phyloP scores from a whole-genome alignment of 2,888 invertebrate genomes.

The Chrysodeixis includens region DNA sequence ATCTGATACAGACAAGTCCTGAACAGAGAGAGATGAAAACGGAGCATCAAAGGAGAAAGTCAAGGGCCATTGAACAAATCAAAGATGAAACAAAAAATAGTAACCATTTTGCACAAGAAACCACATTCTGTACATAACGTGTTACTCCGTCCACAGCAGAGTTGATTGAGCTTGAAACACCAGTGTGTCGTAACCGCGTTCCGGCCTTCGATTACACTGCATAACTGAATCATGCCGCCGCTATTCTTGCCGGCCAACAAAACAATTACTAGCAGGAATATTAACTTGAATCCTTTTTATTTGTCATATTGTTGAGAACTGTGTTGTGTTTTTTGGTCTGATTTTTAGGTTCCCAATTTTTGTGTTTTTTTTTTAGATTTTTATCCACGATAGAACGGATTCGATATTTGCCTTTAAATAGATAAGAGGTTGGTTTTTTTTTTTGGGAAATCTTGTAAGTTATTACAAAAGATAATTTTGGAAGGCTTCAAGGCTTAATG shows the following conservation, averaged over 20 bases:
- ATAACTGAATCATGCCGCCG: constrained; percentile 55
- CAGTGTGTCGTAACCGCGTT: constrained; percentile 27
- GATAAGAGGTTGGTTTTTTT: too few relatives aligned
- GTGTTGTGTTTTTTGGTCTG: not conserved
- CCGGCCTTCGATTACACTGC: constrained; percentile 59
- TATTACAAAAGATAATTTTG: too few relatives aligned
- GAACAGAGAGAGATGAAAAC: too few relatives aligned
- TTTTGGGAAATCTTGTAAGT: too few relatives aligned
- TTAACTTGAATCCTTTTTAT: not conserved
- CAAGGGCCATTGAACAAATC: too few relatives aligned
- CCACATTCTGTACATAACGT: constrained; percentile 19
- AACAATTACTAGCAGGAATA: not conserved
- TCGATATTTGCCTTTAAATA: too few relatives aligned
- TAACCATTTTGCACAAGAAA: constrained; percentile 6
- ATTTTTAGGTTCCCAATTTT: not conserved
- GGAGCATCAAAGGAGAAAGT: too few relatives aligned
- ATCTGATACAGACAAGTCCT: too few relatives aligned
- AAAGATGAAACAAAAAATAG: not conserved
- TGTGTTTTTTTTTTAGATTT: too few relatives aligned
- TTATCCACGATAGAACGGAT: too few relatives aligned
- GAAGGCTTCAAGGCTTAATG: too few relatives aligned
- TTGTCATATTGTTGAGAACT: not conserved
- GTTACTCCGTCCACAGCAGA: constrained; percentile 23
- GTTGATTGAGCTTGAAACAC: constrained; percentile 52
- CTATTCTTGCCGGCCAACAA: constrained; percentile 31